Conservation (phyloP, 37 sponge, comb jelly and placozoan species). For the Haliclona indistincta region DNA sequence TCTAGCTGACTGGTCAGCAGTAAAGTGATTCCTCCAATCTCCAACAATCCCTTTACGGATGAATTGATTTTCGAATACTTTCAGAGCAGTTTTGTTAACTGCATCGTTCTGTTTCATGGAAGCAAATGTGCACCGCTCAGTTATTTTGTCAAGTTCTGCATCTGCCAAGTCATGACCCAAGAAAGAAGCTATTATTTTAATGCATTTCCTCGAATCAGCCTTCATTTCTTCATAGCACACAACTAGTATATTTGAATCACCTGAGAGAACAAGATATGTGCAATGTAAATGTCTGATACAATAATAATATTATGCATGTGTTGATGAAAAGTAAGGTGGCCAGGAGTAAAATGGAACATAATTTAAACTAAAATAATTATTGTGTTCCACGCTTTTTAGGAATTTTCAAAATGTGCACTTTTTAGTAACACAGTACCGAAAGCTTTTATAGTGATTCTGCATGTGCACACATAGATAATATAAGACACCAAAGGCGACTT, state of each 20-base stretch:
- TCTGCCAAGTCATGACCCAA: slow-evolving; percentile 1
- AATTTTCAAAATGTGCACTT: too few species aligned
- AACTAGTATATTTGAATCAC: slow-evolving; percentile 16
- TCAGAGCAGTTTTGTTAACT: not conserved
- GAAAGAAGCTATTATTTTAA: slow-evolving; percentile 12
- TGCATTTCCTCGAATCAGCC: not conserved
- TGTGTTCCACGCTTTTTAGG: too few species aligned
- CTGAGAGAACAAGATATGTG: too few species aligned
- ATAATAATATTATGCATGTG: too few species aligned
- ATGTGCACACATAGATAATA: too few species aligned
- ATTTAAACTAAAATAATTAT: too few species aligned
- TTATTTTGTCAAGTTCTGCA: not conserved
- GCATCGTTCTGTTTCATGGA: slow-evolving; percentile 13
- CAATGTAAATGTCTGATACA: too few species aligned
- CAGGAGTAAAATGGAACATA: too few species aligned
- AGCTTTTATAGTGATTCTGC: too few species aligned
- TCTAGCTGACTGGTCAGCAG: slow-evolving; percentile 16
- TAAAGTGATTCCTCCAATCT: slow-evolving; percentile 37
- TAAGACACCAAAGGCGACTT: too few species aligned
- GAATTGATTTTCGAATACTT: not conserved
- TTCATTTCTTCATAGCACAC: slow-evolving; percentile 33
- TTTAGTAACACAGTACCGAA: too few species aligned
- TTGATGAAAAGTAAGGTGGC: too few species aligned
- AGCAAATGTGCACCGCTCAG: slow-evolving; percentile 1
- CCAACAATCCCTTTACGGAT: slow-evolving; percentile 27